Evolutionary conservation across 2,888 invertebrate genomes (phyloP), one percentile per base, ranked within the genome.

Genomic region (Megastigmus dorsalis): DNA sequence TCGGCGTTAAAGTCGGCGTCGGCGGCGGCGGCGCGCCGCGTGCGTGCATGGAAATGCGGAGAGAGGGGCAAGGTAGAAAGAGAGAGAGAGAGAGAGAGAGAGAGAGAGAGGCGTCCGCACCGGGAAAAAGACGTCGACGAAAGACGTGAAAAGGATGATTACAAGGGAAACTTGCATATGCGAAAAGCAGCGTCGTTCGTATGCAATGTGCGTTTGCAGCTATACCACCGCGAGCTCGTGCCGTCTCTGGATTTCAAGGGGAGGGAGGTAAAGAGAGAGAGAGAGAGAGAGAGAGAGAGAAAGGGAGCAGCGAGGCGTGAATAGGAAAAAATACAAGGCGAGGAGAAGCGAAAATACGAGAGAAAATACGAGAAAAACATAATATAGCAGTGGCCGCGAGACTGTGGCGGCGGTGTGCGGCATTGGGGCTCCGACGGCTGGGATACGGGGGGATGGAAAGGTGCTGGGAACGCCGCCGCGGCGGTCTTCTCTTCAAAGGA

Each of bases 61-160:
- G n/a, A n/a, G n/a, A n/a, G n/a, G n/a, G n/a, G n/a, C n/a, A n/a
- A n/a, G n/a, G n/a, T n/a, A n/a, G n/a, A n/a, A n/a, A n/a, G n/a
- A n/a, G n/a, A n/a, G n/a, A n/a, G n/a, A n/a, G n/a, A n/a, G n/a
- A n/a, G n/a, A n/a, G n/a, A n/a, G n/a, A n/a, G n/a, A n/a, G n/a
- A n/a, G n/a, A n/a, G n/a, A n/a, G n/a, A n/a, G n/a, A n/a, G n/a
- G n/a, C n/a, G n/a, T n/a, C n/a, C n/a, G n/a, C n/a, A n/a, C n/a
- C n/a, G n/a, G n/a, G n/a, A 23, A 38, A 36, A 13, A 33, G 33
- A 20, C 57, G 28, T 13, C 20, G 41, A 26, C 18, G 43, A 41
- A 26, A 38, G 36, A 36, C 50, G n/a, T 65, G 54, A 66, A 66
- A 66, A 36, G 54, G 38, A 66, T 43, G 66, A 66, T 66, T 66